A percentile compares a stretch with the other conserved stretches of the same genome.
Evolutionary conservation across 2,113 vertebrate genomes (phyloP).

Genomic region (Anhinga rufa): DNA sequence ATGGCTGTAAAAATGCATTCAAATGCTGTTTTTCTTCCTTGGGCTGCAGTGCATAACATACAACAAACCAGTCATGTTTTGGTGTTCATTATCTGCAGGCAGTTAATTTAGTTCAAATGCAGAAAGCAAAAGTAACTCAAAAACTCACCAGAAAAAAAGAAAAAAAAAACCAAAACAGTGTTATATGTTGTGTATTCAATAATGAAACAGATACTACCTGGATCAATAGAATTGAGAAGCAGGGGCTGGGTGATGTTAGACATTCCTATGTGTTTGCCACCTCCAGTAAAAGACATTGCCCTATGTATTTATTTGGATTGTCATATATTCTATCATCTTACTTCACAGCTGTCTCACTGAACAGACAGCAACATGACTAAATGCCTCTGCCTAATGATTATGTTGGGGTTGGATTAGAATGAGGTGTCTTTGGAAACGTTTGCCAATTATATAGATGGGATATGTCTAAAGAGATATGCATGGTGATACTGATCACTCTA

Average conservation of each 20-base stretch:
- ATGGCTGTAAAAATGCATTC: neutral
- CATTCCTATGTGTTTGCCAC: neutral
- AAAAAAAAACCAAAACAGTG: accelerated
- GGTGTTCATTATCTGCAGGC: neutral
- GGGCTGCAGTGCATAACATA: neutral
- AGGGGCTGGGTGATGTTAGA: neutral
- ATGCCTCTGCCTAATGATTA: neutral
- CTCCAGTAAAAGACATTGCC: neutral
- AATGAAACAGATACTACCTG: neutral
- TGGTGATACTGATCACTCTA: neutral
- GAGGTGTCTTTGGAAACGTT: neutral
- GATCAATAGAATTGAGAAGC: neutral
- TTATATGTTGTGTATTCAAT: neutral
- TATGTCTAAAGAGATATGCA: neutral
- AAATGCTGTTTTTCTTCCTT: neutral
- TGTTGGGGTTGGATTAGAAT: neutral
- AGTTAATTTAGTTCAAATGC: neutral
- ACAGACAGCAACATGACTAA: neutral
- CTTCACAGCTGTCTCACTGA: neutral
- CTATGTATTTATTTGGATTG: neutral
- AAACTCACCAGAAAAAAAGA: neutral
- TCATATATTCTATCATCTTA: neutral
- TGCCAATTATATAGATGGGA: neutral
- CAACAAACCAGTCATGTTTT: neutral
- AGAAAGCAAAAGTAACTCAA: neutral